Percentiles rank a stretch among this genome's conserved stretches.
phyloP scores from a whole-genome alignment of 2,797 vertebrate species.

The Rhincodon typus region DNA sequence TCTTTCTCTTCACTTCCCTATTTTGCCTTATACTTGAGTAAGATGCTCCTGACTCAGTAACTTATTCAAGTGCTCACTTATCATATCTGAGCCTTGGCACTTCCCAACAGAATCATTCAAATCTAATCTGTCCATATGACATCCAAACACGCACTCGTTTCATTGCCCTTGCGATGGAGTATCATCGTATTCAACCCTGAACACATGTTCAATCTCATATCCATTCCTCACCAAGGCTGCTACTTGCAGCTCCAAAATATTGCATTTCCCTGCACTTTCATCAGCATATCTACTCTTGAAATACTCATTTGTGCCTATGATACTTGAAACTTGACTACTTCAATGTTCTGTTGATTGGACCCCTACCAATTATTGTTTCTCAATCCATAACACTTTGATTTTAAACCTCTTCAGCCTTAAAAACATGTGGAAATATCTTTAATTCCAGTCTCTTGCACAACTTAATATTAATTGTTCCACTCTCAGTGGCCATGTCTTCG shows the following conservation, averaged over 20 bases:
- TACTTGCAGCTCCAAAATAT: background rate
- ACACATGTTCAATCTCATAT: background rate
- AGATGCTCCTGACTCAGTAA: background rate
- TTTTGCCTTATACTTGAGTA: background rate
- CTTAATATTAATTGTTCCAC: background rate
- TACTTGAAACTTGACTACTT: background rate
- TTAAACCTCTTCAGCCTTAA: background rate
- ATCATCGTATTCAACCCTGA: background rate
- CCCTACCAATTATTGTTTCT: background rate
- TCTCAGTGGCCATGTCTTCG: background rate
- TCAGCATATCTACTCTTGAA: background rate
- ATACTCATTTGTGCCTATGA: background rate
- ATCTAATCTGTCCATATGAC: background rate
- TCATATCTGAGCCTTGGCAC: background rate
- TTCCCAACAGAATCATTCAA: background rate
- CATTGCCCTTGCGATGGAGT: background rate
- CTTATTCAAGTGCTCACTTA: background rate
- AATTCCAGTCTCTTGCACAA: background rate
- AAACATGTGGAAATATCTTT: background rate
- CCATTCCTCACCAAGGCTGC: background rate
- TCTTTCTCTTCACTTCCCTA: background rate
- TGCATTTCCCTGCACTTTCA: background rate
- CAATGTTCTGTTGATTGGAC: background rate
- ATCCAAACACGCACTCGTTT: background rate
- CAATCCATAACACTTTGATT: background rate